phyloP scores from a whole-genome alignment of 2,797 vertebrate genomes.

The Eidolon dupreanum region DNA sequence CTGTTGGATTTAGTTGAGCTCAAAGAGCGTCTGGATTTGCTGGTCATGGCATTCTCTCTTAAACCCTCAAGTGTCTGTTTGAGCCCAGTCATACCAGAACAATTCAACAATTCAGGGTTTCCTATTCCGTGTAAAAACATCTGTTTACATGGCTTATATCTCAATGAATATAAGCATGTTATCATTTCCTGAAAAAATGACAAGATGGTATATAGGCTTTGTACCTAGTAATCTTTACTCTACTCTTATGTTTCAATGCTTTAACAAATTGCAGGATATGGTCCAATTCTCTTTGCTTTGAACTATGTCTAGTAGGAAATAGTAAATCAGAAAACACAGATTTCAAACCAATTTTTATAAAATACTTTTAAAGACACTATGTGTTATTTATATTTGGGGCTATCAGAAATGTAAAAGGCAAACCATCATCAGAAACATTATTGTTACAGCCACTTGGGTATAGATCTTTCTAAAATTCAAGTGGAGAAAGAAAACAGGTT shows the following conservation, averaged over 20 bases:
- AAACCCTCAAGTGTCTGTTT: conserved; percentile 74
- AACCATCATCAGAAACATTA: not conserved
- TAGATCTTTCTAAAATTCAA: not conserved
- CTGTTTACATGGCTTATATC: conserved; percentile 77
- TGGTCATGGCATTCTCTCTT: conserved; percentile 76
- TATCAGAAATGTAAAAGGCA: not conserved
- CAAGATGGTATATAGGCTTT: not conserved
- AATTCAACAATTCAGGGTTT: conserved; percentile 80
- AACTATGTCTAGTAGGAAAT: not conserved
- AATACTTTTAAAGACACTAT: not conserved
- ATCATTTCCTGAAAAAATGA: conserved; percentile 52
- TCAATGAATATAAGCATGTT: conserved; percentile 74
- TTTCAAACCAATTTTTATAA: not conserved
- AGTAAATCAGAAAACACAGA: not conserved
- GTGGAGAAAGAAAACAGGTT: not conserved
- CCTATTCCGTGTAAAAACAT: conserved; percentile 77
- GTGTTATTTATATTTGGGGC: not conserved
- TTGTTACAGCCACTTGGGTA: not conserved
- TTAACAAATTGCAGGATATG: not conserved
- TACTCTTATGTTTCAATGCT: not conserved
- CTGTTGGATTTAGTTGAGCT: conserved; percentile 81
- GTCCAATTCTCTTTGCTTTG: not conserved
- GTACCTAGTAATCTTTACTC: not conserved
- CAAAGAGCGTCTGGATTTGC: conserved; percentile 78
- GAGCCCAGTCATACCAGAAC: conserved; percentile 70